Base-by-base conservation (phyloP, 2,888 invertebrate genomes). In the Coelopa pilipes region DNA sequence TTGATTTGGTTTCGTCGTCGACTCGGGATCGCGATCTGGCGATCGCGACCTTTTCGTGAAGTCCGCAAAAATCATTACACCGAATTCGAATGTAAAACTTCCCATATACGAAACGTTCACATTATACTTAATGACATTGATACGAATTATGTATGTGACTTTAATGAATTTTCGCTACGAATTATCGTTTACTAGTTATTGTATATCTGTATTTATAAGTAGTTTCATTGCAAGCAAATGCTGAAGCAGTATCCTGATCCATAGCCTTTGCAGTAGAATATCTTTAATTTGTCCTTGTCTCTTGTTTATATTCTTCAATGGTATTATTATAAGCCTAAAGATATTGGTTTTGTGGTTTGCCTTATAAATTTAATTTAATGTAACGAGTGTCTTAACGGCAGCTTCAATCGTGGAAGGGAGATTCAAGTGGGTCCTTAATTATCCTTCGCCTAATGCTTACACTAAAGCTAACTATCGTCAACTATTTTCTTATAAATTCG, bases 401-500 rank as follows among this genome's bases (percentile, higher is more conserved):
- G 53, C 62, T 70, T 62, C 59, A 57, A 45, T 69, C 57, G 19
- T 59, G 69, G 59, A 69, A 69, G 57, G 69, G 53, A 34, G 67
- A 55, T 50, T 15, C n/a, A 19, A 57, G 34, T 57, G 17, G n/a
- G 21, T 21, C 19, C 60, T 24, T 24, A 62, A 62, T 62, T 62
- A 34, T 62, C 15, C 53, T 13, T n/a, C n/a, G 53, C 3, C 60
- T 62, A 15, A 62, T 21, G 17, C 17, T 19, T 67, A 50, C 12
- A 50, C 67, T 63, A 24, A 45, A 17, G 63, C 17, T 60, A 17
- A 34, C 5, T 53, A 53, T 53, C 53, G n/a, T 53, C 46, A 34
- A 34, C 15, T 65, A 65, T 65, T 65, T n/a, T 65, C 24, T 86
- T 87, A 87, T 83, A 87, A 85, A 86, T 87, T 87, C 81, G 87